A percentile compares a stretch with the other conserved stretches of the same genome.
phyloP scores from a whole-genome alignment of 2,888 invertebrate species.

The Corbicula japonica region DNA sequence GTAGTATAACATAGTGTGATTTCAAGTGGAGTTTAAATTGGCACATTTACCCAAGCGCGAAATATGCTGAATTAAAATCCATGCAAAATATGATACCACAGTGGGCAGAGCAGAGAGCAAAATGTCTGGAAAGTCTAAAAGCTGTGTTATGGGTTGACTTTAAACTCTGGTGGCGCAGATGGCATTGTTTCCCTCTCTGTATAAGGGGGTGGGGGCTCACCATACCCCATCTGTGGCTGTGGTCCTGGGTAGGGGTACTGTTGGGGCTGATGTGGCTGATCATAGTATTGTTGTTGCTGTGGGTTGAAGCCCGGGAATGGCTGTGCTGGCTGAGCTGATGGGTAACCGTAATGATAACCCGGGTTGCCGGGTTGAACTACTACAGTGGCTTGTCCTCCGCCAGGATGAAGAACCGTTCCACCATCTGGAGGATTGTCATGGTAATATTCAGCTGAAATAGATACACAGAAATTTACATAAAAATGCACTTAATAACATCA shows the following conservation, averaged over 20 bases:
- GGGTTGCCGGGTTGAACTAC: constrained; percentile 49
- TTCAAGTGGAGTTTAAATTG: too few species aligned
- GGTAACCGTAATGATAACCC: constrained; percentile 42
- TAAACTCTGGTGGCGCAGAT: constrained; percentile 58
- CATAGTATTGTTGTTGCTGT: background rate
- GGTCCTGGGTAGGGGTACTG: constrained; percentile 8
- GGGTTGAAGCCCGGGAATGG: constrained; percentile 8
- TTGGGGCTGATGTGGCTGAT: constrained; percentile 6
- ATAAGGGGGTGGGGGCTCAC: constrained; percentile 58
- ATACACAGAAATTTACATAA: too few species aligned
- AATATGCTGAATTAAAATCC: too few species aligned
- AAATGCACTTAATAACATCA: too few species aligned
- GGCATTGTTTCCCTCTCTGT: constrained; percentile 48
- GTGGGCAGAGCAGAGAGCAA: too few species aligned
- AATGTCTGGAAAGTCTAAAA: too few species aligned
- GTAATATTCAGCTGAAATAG: constrained; percentile 74
- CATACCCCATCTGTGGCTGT: background rate
- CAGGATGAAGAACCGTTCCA: constrained; percentile 45
- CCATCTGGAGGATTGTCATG: constrained; percentile 69
- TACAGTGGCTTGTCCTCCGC: constrained; percentile 37
- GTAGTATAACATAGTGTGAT: too few species aligned
- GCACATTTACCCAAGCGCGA: too few species aligned
- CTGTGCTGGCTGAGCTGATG: constrained; percentile 28
- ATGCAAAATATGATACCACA: too few species aligned
- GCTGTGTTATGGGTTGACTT: too few species aligned